Evolutionary conservation across 2,113 vertebrate species (phyloP), one percentile per base, ranked within the genome.

Genomic region (Pachypanchax playfairii): DNA sequence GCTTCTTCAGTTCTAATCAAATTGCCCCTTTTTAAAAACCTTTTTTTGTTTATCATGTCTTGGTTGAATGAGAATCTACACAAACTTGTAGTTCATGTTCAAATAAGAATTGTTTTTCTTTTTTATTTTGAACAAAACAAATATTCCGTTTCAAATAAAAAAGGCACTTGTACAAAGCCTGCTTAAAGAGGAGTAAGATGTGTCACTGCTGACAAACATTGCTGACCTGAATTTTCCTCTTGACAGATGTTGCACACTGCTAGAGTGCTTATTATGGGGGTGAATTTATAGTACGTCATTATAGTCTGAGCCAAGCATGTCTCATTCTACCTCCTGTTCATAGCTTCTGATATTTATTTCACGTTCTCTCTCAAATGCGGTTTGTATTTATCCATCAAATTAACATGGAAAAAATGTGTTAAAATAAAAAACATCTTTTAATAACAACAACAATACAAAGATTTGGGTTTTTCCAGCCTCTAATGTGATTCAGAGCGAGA

Each of bases 151-250:
- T n/a, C n/a, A n/a, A n/a, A n/a, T n/a, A n/a, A 29, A 4, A 54
- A 58, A 41, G 31, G 3, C 15, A 20, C 18, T 11, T 35, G 33
- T 35, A 35, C 47, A 35, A 50, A 65, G 33, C 56, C 42, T 18
- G 51, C 52, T 26, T 38, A 62, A 26, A 33, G 65, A 59, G 39
- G 55, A 67, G 50, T 52, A 51, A 75, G 36, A 75, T 76, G 60
- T 53, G 58, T 77, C 72, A 85, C 56, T 9, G 10, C 57, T 73
- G 68, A 65, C 70, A 80, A 80, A 72, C 35, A 49, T 26, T 6
- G 1, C 43, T 80, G 82, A 88, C 84, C 82, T 80, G 51, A 70
- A 69, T 80, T 75, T 68, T 61, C 48, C 55, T 73, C 65, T 44
- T 79, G 76, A 77, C 77, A 78, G 79, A 80, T 78, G 77, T 41